Conservation (phyloP, 2,113 vertebrate genomes). For the Phalacrocorax aristotelis region DNA sequence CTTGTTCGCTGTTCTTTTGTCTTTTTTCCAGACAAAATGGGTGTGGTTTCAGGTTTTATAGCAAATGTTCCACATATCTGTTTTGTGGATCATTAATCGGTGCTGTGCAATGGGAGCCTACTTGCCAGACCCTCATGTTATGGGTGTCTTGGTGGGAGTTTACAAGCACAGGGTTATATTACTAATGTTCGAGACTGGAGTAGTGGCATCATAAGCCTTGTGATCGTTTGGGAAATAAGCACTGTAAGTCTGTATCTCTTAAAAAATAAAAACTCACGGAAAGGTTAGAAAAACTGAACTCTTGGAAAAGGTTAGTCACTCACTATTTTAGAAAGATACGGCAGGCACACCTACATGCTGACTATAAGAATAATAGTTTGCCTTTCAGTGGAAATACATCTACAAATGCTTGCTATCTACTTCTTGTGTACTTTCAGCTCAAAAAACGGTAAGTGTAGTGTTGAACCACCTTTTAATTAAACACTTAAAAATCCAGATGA, state of each 20-base stretch:
- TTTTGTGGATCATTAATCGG: not conserved
- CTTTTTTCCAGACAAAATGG: not conserved
- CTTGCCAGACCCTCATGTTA: not conserved
- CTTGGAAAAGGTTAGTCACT: not conserved
- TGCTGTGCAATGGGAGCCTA: not conserved
- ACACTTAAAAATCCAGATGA: slow-evolving; percentile 12
- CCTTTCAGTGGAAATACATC: not conserved
- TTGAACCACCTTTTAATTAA: slow-evolving; percentile 20
- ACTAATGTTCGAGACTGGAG: not conserved
- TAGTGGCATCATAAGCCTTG: not conserved
- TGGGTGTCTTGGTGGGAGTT: not conserved
- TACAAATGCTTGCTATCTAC: not conserved
- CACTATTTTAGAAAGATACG: not conserved
- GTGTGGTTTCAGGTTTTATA: slow-evolving; percentile 8
- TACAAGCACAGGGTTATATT: not conserved
- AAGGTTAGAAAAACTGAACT: not conserved
- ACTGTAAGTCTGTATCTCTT: not conserved
- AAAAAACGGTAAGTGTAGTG: not conserved
- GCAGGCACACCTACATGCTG: not conserved
- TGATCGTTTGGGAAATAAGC: not conserved
- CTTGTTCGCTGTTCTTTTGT: not conserved
- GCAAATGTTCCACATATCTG: not conserved
- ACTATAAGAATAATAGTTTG: not conserved
- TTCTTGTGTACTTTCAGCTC: not conserved
- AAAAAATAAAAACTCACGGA: not conserved